Evolutionary conservation across 2,113 vertebrate species (phyloP).

Genomic region (Echinops telfairi): DNA sequence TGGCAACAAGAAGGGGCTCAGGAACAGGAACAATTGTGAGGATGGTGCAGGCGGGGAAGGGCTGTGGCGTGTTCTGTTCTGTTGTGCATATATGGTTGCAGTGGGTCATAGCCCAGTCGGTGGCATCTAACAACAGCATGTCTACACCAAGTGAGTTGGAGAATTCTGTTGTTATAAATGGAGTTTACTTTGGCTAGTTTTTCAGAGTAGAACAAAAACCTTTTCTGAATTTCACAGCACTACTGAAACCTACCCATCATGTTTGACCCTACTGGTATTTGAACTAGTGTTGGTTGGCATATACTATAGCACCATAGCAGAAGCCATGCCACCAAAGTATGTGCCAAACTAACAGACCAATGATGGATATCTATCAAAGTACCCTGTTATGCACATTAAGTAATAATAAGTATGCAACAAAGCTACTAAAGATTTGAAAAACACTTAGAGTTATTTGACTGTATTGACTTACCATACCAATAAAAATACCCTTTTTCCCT

Average conservation of each 20-base stretch:
- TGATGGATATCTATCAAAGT: neutral
- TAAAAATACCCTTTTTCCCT: neutral
- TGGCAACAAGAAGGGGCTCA: too few species aligned
- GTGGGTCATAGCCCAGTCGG: too few species aligned
- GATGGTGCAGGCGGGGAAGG: too few species aligned
- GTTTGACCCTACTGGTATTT: neutral
- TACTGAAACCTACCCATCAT: neutral
- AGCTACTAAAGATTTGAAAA: neutral
- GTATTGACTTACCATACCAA: neutral
- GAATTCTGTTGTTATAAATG: neutral
- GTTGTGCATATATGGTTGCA: too few species aligned
- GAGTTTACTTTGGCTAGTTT: neutral
- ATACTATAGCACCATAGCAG: neutral
- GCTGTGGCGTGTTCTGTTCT: too few species aligned
- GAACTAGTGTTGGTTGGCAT: neutral
- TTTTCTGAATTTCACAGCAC: neutral
- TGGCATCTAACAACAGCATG: too few species aligned
- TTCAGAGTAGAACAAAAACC: neutral
- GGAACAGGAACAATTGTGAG: too few species aligned
- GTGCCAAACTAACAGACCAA: neutral
- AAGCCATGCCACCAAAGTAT: neutral
- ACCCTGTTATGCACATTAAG: neutral
- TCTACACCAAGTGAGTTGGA: neutral
- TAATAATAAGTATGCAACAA: neutral
- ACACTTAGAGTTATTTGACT: neutral